Evolutionary conservation across 2,888 invertebrate genomes (phyloP), one percentile per base, ranked within the genome.

Genomic region (Argyresthia goedartella): DNA sequence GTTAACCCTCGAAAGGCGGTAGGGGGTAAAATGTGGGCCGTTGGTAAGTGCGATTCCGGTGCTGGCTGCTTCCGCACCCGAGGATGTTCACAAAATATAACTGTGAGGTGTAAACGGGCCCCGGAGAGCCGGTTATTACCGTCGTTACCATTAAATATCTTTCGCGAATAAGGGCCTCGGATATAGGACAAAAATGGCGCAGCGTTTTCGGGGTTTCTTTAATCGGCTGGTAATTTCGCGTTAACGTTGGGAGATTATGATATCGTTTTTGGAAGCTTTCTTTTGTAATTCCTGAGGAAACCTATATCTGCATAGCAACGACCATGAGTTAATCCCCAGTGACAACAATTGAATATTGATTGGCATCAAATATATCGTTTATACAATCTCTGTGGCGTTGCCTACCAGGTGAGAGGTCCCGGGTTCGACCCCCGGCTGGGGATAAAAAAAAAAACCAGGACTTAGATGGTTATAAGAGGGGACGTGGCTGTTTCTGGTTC

Each of bases 121-220:
- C 67, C 66, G 71, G 67, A 59, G 61, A 71, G 65, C 61, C 70
- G 66, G 67, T 79, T 79, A 79, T 77, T 76, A 71, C 73, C 66
- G 61, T 71, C 76, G 77, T 79, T 77, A 77, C 76, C 71, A 76
- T 76, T 72, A 79, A 79, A 77, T 71, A 76, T 74, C 76, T 71
- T 71, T 67, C 66, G 66, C 73, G 71, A 72, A 76, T 75, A 70
- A 2, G 73, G 69, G 64, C 62, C 67, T 69, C 61, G 66, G 73
- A 73, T 69, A 70, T 66, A 68, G 68, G 60, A 64, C 66, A 72
- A 76, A 76, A 77, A 77, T 74, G 73, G 68, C 58, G 58, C 61
- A 66, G 43, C 43, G 34, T 50, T 44, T 16, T 11, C 50, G 34
- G 34, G n/a, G 44, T 44, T 13, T 33, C 33, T 33, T 34, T 50